Percentiles rank a stretch among this genome's conserved stretches.
Conservation (phyloP, 2,888 invertebrate species). For the Sphaerophoria taeniata region DNA sequence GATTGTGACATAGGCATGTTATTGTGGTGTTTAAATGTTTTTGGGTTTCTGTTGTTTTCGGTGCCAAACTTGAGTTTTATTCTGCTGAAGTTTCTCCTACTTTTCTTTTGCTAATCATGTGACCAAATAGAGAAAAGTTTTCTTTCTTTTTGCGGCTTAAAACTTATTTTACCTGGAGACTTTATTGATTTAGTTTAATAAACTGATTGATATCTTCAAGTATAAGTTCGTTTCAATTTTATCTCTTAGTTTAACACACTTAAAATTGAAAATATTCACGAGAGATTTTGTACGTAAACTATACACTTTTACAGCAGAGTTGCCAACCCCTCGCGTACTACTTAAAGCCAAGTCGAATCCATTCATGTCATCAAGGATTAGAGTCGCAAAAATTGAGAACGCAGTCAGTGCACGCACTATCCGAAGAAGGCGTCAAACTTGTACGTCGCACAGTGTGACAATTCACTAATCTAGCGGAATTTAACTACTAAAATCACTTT, state of each 20-base stretch:
- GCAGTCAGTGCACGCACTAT: too few relatives aligned
- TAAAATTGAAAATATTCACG: conserved; percentile 6
- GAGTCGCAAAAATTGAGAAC: too few relatives aligned
- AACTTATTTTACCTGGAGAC: neutral
- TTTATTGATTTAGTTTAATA: neutral
- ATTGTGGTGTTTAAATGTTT: neutral
- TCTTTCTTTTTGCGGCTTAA: neutral
- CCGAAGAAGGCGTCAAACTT: too few relatives aligned
- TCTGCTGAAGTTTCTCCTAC: conserved; percentile 15
- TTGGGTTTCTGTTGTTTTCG: neutral
- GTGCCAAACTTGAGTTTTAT: neutral
- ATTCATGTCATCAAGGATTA: too few relatives aligned
- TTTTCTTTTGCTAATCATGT: conserved; percentile 28
- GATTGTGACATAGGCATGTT: neutral
- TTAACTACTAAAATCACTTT: too few relatives aligned
- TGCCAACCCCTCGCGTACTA: too few relatives aligned
- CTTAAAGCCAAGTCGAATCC: too few relatives aligned
- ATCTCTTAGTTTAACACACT: neutral
- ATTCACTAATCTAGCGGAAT: too few relatives aligned
- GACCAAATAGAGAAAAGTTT: neutral
- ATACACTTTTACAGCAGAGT: neutral
- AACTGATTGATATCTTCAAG: neutral
- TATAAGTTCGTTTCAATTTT: too few relatives aligned
- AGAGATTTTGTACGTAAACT: neutral
- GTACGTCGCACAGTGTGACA: too few relatives aligned